Evolutionary conservation across 2,113 vertebrate genomes (phyloP).

Genomic region (Catharus minimus): DNA sequence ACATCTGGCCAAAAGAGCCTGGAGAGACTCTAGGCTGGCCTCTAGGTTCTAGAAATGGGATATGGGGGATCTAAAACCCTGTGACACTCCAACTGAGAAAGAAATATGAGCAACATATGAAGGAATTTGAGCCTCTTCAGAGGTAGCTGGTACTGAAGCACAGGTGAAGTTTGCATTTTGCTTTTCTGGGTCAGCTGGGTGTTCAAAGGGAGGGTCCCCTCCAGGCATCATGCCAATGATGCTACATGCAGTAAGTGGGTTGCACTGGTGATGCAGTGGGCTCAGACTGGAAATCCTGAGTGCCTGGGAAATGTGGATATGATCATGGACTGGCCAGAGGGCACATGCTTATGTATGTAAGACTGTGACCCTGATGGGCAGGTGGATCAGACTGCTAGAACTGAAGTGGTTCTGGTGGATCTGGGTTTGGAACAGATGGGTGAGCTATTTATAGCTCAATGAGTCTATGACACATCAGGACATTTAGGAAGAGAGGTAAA

Average conservation of each 20-base stretch:
- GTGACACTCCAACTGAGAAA: not conserved
- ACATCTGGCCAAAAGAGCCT: not conserved
- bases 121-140: not conserved
- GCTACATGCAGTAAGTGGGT: not conserved
- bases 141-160: not conserved
- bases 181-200: not conserved
- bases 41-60: not conserved
- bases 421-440: not conserved
- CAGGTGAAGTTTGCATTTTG: not conserved
- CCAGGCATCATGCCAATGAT: not conserved
- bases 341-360: not conserved
- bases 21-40: too few species aligned
- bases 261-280: rapidly evolving
- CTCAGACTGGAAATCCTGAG: not conserved
- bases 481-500: not conserved
- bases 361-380: too few species aligned
- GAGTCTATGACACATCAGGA: not conserved
- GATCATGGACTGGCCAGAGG: not conserved
- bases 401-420: not conserved
- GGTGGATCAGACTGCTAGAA: not conserved
- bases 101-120: not conserved
- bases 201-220: not conserved
- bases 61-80: not conserved
- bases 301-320: not conserved
- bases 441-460: not conserved